Evolutionary conservation across 2,113 vertebrate species (phyloP).

Genomic region (Telmatochromis brachygnathus): DNA sequence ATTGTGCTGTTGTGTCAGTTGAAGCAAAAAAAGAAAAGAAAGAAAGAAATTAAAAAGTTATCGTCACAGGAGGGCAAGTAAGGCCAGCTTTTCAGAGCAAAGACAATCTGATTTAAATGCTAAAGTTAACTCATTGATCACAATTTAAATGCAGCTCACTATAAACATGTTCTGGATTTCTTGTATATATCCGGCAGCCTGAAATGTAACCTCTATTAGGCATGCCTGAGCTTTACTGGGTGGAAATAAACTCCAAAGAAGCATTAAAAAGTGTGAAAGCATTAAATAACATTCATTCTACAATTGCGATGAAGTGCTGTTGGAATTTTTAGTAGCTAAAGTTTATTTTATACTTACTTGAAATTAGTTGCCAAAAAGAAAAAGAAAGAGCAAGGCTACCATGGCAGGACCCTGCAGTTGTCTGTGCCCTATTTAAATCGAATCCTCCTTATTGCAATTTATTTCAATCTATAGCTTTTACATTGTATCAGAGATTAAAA

Average conservation of each 20-base stretch:
- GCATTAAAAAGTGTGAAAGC: neutral
- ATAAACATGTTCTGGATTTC: neutral
- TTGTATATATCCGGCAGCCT: neutral
- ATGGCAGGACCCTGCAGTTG: neutral
- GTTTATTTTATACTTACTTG: neutral
- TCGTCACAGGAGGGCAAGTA: slow-evolving; percentile 2
- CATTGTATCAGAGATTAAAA: neutral
- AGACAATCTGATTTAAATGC: slow-evolving; percentile 39
- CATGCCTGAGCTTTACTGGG: neutral
- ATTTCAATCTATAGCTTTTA: neutral
- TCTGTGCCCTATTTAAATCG: neutral
- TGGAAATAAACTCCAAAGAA: neutral
- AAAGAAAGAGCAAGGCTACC: neutral
- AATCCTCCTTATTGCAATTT: neutral
- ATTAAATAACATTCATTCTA: neutral
- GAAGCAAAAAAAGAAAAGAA: neutral
- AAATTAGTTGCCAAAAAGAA: neutral
- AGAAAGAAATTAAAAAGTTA: neutral
- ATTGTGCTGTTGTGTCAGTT: neutral
- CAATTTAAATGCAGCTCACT: slow-evolving; percentile 24
- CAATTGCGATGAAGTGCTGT: neutral
- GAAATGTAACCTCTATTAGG: neutral
- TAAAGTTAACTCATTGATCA: slow-evolving; percentile 4
- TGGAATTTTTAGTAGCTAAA: neutral
- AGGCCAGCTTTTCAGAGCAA: slow-evolving; percentile 27